phyloP scores from a whole-genome alignment of 2,797 vertebrate genomes.

The Neosilurus mollespiculum region DNA sequence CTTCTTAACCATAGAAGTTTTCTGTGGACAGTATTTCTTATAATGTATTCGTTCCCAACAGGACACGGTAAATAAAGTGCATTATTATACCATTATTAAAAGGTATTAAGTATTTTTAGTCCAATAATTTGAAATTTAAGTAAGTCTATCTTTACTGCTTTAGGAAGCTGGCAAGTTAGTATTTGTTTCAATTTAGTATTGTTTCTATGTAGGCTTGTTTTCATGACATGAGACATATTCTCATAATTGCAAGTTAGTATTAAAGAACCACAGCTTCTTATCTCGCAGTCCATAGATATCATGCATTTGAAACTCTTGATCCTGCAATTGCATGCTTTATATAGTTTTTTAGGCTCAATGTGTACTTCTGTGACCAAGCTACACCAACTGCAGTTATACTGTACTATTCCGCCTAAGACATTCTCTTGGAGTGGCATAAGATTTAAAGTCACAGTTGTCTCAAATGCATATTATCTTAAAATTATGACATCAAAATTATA shows the following conservation, averaged over 20 bases:
- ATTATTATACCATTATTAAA: conserved; percentile 62
- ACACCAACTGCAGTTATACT: not conserved
- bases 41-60: conserved; percentile 37
- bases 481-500: not conserved
- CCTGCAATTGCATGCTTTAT: not conserved
- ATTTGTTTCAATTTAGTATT: not conserved
- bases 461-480: not conserved
- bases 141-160: not conserved
- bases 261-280: not conserved
- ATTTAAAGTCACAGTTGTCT: not conserved
- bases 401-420: not conserved
- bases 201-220: not conserved
- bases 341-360: no score
- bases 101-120: conserved; percentile 54
- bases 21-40: not conserved
- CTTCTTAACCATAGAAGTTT: conserved; percentile 20
- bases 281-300: not conserved
- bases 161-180: no score
- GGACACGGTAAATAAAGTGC: conserved; percentile 75
- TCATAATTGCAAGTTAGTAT: not conserved
- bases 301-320: not conserved
- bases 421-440: not conserved
- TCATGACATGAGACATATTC: not conserved
- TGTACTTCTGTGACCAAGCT: not conserved
- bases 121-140: not conserved